These are phyloP conservation scores for Erpobdella octoculata DNA, from an alignment of 2,888 invertebrate genomes.

Conservation along the genomic window DNA sequence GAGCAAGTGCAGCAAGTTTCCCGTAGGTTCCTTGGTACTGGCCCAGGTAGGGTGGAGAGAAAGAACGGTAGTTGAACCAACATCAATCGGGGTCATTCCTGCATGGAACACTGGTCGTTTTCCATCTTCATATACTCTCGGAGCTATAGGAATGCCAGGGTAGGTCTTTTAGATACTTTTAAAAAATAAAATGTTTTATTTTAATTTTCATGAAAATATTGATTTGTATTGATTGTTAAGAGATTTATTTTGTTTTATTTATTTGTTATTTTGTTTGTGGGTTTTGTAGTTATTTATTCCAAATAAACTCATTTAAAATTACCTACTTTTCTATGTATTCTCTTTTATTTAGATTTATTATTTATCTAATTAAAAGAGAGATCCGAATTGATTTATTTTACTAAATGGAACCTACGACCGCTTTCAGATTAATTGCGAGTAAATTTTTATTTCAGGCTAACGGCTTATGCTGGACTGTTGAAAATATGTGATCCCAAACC, in stretches of 20 bases:
- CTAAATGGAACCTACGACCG: background rate
- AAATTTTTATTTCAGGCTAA: conserved; percentile 55
- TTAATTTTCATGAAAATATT: too few species aligned
- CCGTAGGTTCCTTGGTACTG: conserved; percentile 61
- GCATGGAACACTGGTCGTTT: conserved; percentile 51
- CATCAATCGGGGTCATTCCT: conserved; percentile 10
- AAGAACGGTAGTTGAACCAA: conserved; percentile 35
- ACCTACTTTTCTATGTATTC: background rate
- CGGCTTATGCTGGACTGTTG: conserved; percentile 68
- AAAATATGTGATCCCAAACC: conserved; percentile 65
- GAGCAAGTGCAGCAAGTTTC: conserved; percentile 62
- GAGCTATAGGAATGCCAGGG: conserved; percentile 68
- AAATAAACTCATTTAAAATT: background rate
- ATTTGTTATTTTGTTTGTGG: too few species aligned
- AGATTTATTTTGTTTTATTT: too few species aligned
- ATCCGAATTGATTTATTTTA: background rate
- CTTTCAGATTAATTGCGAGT: background rate
- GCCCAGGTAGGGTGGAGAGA: conserved; percentile 63
- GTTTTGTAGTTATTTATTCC: too few species aligned
- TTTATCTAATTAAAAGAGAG: background rate
- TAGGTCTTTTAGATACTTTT: conserved; percentile 49
- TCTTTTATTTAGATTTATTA: background rate
- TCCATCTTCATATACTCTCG: conserved; percentile 62
- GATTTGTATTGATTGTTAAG: too few species aligned
- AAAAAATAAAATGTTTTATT: too few species aligned